Conservation (phyloP, 1,140 invertebrate genomes). For the Atta texana region DNA sequence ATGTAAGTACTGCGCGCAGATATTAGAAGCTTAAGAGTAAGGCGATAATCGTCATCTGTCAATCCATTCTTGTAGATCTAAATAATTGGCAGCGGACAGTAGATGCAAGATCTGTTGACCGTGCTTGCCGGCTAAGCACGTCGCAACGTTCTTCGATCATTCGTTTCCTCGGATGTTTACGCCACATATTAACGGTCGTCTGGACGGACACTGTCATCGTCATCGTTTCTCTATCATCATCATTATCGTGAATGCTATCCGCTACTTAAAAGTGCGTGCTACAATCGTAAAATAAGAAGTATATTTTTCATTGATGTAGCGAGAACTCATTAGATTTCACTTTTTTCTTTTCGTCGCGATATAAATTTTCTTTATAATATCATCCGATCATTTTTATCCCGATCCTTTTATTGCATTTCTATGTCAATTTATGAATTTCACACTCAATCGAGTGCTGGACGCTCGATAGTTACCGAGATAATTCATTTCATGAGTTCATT, state of each 20-base stretch:
- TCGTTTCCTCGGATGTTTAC: slow-evolving; percentile 33
- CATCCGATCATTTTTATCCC: background rate
- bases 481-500: background rate
- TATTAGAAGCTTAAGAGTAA: slow-evolving; percentile 46
- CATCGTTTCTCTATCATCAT: slow-evolving; percentile 17
- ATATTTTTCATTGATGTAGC: slow-evolving; percentile 4
- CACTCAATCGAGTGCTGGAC: slow-evolving; percentile 65
- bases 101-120: slow-evolving; percentile 26
- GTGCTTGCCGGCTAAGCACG: slow-evolving; percentile 69
- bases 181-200: background rate
- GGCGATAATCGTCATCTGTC: slow-evolving; percentile 13
- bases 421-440: slow-evolving; percentile 20
- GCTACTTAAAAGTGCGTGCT: background rate
- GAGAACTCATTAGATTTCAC: background rate
- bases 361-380: background rate
- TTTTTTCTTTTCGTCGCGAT: background rate
- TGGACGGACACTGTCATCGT: slow-evolving; percentile 52
- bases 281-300: background rate
- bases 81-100: slow-evolving; percentile 37
- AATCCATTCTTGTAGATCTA: slow-evolving; percentile 32
- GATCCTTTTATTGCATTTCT: background rate
- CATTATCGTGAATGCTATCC: slow-evolving; percentile 19
- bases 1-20: slow-evolving; percentile 20
- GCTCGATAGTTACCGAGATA: slow-evolving; percentile 50
- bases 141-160: slow-evolving; percentile 20